Evolutionary conservation across 1,140 invertebrate species (phyloP).

Genomic region (Sycophila sp.): DNA sequence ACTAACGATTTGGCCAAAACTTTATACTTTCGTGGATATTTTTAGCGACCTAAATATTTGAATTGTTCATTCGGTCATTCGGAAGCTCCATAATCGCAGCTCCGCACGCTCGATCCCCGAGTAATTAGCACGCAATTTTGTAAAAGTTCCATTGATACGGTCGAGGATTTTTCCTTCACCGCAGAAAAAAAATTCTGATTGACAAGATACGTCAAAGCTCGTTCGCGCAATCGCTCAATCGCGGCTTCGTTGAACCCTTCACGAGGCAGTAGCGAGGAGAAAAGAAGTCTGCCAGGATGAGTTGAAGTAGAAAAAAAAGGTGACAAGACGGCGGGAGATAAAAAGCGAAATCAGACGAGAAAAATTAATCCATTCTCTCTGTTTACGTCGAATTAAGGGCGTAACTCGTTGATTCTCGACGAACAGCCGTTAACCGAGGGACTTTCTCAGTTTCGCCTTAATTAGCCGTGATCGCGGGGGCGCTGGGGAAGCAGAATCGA

Average conservation of each 20-base stretch:
- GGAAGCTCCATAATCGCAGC: too few relatives aligned
- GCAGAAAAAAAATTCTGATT: neutral
- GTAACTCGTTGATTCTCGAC: constrained; percentile 7
- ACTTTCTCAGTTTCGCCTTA: neutral
- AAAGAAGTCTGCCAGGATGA: too few relatives aligned
- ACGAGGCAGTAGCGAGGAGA: too few relatives aligned
- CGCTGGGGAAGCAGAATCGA: neutral
- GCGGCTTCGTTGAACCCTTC: too few relatives aligned
- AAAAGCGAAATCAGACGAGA: neutral
- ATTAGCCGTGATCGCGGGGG: neutral
- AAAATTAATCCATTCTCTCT: constrained; percentile 22
- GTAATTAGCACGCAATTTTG: too few relatives aligned
- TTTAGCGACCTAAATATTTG: too few relatives aligned
- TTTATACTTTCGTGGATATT: too few relatives aligned
- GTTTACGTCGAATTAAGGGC: constrained; percentile 24
- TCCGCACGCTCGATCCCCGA: too few relatives aligned
- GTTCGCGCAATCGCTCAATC: neutral
- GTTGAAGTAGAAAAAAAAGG: neutral
- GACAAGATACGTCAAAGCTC: neutral
- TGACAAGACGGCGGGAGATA: neutral
- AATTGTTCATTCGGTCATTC: too few relatives aligned
- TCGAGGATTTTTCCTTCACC: neutral
- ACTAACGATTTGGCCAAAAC: too few relatives aligned
- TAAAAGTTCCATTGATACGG: too few relatives aligned
- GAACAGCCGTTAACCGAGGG: neutral